Conservation (phyloP, 1,140 invertebrate species). For the Hydropsyche tenuis region DNA sequence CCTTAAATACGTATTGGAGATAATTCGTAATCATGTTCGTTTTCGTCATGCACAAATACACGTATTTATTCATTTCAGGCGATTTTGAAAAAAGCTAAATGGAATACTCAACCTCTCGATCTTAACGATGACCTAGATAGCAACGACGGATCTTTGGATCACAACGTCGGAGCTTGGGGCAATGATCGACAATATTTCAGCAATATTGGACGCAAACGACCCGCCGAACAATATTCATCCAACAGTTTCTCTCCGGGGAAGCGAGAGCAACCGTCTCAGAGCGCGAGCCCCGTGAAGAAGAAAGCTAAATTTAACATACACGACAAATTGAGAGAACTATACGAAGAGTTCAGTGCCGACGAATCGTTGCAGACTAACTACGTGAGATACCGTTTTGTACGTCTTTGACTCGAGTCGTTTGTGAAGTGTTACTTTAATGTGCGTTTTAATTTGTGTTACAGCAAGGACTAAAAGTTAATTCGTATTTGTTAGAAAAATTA, state of each 20-base stretch:
- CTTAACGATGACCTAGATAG: slow-evolving; percentile 44
- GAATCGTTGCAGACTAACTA: slow-evolving; percentile 59
- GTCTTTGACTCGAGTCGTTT: slow-evolving; percentile 18
- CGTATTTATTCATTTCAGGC: slow-evolving; percentile 38
- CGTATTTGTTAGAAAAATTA: slow-evolving; percentile 83
- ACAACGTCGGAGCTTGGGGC: slow-evolving; percentile 34
- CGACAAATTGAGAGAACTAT: slow-evolving; percentile 66
- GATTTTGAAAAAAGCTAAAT: slow-evolving; percentile 47
- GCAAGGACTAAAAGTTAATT: slow-evolving; percentile 74
- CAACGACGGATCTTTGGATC: slow-evolving; percentile 39
- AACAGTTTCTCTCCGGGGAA: slow-evolving; percentile 54
- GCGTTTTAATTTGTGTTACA: slow-evolving; percentile 53
- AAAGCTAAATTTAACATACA: slow-evolving; percentile 65
- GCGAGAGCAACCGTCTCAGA: slow-evolving; percentile 55
- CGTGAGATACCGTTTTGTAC: slow-evolving; percentile 55
- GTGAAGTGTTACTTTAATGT: slow-evolving; percentile 22
- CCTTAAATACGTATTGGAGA: no score
- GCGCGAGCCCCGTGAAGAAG: slow-evolving; percentile 55
- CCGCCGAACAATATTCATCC: slow-evolving; percentile 36
- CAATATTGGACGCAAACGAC: slow-evolving; percentile 38
- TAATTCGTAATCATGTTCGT: no score
- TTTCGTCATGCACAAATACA: no score
- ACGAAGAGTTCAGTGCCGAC: slow-evolving; percentile 61
- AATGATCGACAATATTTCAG: slow-evolving; percentile 36
- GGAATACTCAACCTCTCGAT: slow-evolving; percentile 39